A percentile compares a stretch with the other conserved stretches of the same genome.
Evolutionary conservation across 37 sponge, comb jelly and placozoan genomes (phyloP).

Genomic region (Eunapius fragilis): DNA sequence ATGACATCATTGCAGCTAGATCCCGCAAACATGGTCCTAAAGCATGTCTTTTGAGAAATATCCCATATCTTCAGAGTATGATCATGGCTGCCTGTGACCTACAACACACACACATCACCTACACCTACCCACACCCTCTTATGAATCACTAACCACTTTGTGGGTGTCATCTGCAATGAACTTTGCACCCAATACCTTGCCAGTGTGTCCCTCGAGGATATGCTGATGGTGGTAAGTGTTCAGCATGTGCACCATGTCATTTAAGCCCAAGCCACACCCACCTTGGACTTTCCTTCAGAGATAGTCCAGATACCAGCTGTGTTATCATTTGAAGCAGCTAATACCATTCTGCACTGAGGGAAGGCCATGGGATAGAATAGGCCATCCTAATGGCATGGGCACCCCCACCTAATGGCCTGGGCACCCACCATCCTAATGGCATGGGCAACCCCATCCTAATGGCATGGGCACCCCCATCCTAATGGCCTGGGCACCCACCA

Average conservation of each 20-base stretch:
- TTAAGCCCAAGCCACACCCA: slow-evolving; percentile 28
- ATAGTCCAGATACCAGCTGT: slow-evolving; percentile 84
- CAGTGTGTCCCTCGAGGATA: not conserved
- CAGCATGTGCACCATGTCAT: too few relatives aligned
- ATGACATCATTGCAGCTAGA: slow-evolving; percentile 96
- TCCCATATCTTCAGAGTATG: slow-evolving; percentile 96
- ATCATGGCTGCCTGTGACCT: slow-evolving; percentile 95
- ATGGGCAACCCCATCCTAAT: not conserved
- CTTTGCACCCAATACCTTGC: not conserved
- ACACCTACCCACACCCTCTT: not conserved
- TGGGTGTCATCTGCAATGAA: not conserved
- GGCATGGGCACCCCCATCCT: too few relatives aligned
- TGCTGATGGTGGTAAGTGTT: not conserved
- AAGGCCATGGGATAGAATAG: not conserved
- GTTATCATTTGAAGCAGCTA: slow-evolving; percentile 86
- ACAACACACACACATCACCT: not conserved
- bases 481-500: too few relatives aligned
- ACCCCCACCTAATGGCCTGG: too few relatives aligned
- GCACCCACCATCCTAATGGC: too few relatives aligned
- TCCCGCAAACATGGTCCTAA: slow-evolving; percentile 89
- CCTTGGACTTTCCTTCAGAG: slow-evolving; percentile 64
- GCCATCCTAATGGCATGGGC: too few relatives aligned
- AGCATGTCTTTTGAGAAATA: slow-evolving; percentile 70
- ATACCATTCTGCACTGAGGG: slow-evolving; percentile 64
- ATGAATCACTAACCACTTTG: not conserved